Percentiles rank a stretch among this genome's conserved stretches.
Conservation (phyloP, 2,797 vertebrate species). For the Cuculus canorus region DNA sequence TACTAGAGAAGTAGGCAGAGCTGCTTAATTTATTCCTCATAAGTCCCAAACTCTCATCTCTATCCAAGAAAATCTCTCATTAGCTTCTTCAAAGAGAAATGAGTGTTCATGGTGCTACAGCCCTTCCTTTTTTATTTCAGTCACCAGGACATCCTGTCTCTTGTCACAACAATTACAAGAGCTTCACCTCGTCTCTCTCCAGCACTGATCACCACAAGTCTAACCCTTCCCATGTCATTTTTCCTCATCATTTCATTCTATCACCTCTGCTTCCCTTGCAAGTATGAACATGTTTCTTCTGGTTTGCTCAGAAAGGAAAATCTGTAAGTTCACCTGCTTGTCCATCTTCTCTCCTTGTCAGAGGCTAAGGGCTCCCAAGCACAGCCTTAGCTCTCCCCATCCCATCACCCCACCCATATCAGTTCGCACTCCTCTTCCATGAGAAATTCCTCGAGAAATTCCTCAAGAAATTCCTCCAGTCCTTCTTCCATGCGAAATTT, state of each 20-base stretch:
- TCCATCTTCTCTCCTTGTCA: background rate
- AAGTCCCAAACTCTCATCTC: background rate
- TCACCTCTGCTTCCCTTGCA: rapidly evolving
- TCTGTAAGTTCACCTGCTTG: background rate
- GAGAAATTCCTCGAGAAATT: too few relatives aligned
- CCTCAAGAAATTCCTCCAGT: too few relatives aligned
- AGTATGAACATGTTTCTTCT: rapidly evolving
- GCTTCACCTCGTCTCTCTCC: background rate
- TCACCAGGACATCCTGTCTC: background rate
- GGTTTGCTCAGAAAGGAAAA: background rate
- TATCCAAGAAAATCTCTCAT: background rate
- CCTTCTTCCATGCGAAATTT: background rate
- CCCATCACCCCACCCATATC: background rate
- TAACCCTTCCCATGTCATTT: background rate
- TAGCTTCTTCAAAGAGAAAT: background rate
- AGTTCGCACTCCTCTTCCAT: background rate
- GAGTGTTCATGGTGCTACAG: background rate
- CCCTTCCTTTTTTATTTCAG: background rate
- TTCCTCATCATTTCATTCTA: background rate
- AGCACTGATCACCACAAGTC: background rate
- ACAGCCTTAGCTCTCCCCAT: background rate
- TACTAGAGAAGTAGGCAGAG: background rate
- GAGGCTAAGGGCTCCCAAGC: background rate
- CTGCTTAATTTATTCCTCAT: background rate
- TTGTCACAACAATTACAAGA: background rate